phyloP scores from a whole-genome alignment of 2,797 vertebrate species.

The Sebastes kiyomatsui region DNA sequence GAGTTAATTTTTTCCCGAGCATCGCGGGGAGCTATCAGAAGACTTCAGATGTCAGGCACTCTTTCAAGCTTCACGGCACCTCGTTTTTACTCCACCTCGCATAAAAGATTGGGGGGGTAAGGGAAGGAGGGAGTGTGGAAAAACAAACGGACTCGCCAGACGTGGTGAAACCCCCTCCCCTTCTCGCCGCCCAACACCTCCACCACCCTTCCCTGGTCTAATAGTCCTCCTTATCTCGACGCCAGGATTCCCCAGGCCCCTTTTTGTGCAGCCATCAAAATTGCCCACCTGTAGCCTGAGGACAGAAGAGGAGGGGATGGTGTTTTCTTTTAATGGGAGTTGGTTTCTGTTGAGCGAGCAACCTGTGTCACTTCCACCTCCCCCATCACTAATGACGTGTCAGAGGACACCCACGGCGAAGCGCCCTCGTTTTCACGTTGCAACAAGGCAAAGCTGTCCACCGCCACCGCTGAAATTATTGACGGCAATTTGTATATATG shows the following conservation, averaged over 20 bases:
- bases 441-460: conserved; percentile 10
- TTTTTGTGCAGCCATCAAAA: conserved; percentile 72
- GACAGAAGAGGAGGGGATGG: conserved; percentile 14
- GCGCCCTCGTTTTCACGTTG: conserved; percentile 5
- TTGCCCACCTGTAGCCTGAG: conserved; percentile 81
- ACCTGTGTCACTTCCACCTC: conserved; percentile 65
- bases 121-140: conserved; percentile 26
- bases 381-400: conserved; percentile 69
- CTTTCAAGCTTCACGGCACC: conserved; percentile 83
- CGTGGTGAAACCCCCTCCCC: background rate
- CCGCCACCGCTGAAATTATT: conserved; percentile 48
- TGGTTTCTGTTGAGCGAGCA: conserved; percentile 75
- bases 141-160: conserved; percentile 68
- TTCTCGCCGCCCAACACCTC: conserved; percentile 33
- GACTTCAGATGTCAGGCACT: conserved; percentile 79
- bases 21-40: conserved; percentile 81
- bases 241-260: conserved; percentile 65
- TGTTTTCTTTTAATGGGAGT: conserved; percentile 60
- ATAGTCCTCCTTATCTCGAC: conserved; percentile 73
- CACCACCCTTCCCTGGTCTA: conserved; percentile 56
- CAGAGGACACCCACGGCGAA: conserved; percentile 66
- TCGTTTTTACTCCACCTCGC: conserved; percentile 75
- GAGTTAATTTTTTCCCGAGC: conserved; percentile 85
- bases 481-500: conserved; percentile 51
- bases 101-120: conserved; percentile 44